Evolutionary conservation across 2,797 vertebrate genomes (phyloP), one percentile per base, ranked within the genome.

Genomic region (Moxostoma hubbsi): DNA sequence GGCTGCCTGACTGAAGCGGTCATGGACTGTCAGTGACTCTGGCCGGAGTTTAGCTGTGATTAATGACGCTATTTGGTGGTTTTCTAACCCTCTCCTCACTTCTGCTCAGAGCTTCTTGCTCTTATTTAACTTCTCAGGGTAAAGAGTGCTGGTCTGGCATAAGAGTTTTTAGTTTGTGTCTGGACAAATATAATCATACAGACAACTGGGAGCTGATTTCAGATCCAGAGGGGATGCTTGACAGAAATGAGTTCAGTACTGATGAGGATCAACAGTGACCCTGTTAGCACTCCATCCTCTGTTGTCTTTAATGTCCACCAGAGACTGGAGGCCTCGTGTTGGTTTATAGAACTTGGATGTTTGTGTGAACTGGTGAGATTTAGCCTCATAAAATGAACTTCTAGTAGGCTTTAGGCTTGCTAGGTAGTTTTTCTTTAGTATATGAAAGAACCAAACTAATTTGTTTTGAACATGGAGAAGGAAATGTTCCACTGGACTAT

Each of bases 1-100:
- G 86, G 45, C 86, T 89, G 64, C 89, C 88, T 89, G 92, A 93
- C 90, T 91, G 82, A 76, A 49, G 47, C 81, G 77, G 90, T 88
- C 89, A 83, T 81, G 77, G 72, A 69, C 82, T 90, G 89, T 91
- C 89, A 89, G 84, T 80, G 8, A 77, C 75, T 77, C 50, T 18
- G 80, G 87, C 88, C 78, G 80, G 83, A 83, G 79, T 68, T 81
- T 16, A 66, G 67, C 70, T 83, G 55, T 91, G 91, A 93, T 92
- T 90, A 91, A 93, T 92, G 87, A 85, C 57, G 80, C 78, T 87
- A 87, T 83, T 82, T 74, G 79, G 84, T 84, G 86, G 86, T 85
- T 77, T 69, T 74, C 74, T 84, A 65, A 79, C 81, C 80, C 79
- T 87, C 67, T 77, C 76, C 74, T 78, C 79, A 69, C 73, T 69